These are phyloP conservation scores for Rhipidura dahli DNA, from an alignment of 2,113 vertebrate species.

Conservation along the genomic window DNA sequence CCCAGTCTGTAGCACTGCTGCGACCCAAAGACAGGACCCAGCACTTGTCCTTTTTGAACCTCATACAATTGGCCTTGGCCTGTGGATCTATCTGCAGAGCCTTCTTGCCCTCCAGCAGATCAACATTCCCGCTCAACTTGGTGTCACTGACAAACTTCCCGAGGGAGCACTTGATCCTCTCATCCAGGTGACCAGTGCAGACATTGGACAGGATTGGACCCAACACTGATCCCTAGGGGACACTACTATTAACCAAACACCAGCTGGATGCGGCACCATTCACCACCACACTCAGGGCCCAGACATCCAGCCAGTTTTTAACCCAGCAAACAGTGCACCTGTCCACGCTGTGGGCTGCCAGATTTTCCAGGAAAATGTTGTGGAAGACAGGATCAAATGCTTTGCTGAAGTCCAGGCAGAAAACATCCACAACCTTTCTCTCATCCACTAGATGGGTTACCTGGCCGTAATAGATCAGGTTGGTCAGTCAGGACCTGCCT, in stretches of 20 bases:
- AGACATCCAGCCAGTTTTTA: neutral
- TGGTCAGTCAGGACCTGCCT: neutral
- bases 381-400: neutral
- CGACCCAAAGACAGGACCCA: rapidly evolving
- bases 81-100: neutral
- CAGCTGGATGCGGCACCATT: neutral
- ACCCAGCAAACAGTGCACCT: neutral
- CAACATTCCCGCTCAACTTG: too few relatives aligned
- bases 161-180: neutral
- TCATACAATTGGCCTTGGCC: too few relatives aligned
- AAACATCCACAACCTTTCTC: neutral
- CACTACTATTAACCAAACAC: too few relatives aligned
- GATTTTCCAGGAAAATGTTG: neutral
- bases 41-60: neutral
- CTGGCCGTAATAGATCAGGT: neutral
- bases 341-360: neutral
- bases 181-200: neutral
- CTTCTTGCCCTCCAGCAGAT: neutral
- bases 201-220: neutral
- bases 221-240: neutral
- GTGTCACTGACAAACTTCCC: neutral
- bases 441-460: neutral
- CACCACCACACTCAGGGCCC: neutral
- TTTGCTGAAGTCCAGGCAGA: neutral
- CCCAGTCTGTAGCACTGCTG: too few relatives aligned